Percentiles rank a stretch among this genome's conserved stretches.
phyloP scores from a whole-genome alignment of 2,113 vertebrate genomes.

The Caranx melampygus region DNA sequence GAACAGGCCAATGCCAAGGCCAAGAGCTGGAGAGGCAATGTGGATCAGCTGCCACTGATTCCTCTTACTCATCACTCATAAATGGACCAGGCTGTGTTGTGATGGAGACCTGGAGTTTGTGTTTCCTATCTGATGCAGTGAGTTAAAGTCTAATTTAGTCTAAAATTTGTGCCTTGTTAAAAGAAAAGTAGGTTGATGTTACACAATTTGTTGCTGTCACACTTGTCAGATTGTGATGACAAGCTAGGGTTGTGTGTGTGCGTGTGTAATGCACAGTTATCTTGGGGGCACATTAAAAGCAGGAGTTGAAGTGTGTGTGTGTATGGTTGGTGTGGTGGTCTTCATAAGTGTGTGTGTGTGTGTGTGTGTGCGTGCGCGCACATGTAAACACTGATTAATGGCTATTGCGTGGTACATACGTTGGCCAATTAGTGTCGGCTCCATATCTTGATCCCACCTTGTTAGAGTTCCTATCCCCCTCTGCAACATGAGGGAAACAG shows the following conservation, averaged over 20 bases:
- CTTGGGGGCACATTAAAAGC: not conserved
- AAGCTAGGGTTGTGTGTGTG: not conserved
- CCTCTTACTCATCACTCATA: constrained; percentile 7
- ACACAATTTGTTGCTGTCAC: constrained; percentile 15
- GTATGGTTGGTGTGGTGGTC: not conserved
- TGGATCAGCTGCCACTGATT: constrained; percentile 3
- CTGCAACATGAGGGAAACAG: constrained; percentile 47
- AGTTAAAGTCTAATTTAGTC: not conserved
- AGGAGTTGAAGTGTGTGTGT: constrained; percentile 5
- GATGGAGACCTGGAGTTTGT: not conserved
- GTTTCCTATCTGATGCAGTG: not conserved
- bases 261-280: constrained; percentile 9
- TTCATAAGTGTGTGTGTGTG: constrained; percentile 1
- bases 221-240: constrained; percentile 7
- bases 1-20: not conserved
- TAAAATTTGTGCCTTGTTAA: not conserved
- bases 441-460: constrained; percentile 39
- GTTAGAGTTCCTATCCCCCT: constrained; percentile 53
- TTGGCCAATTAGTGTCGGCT: constrained; percentile 37
- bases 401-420: not conserved
- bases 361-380: not conserved
- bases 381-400: constrained; percentile 27
- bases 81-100: not conserved
- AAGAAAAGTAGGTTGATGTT: constrained; percentile 7
- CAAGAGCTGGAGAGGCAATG: constrained; percentile 28